Evolutionary conservation across 2,797 vertebrate genomes (phyloP).

Genomic region (Pelochelys cantorii): DNA sequence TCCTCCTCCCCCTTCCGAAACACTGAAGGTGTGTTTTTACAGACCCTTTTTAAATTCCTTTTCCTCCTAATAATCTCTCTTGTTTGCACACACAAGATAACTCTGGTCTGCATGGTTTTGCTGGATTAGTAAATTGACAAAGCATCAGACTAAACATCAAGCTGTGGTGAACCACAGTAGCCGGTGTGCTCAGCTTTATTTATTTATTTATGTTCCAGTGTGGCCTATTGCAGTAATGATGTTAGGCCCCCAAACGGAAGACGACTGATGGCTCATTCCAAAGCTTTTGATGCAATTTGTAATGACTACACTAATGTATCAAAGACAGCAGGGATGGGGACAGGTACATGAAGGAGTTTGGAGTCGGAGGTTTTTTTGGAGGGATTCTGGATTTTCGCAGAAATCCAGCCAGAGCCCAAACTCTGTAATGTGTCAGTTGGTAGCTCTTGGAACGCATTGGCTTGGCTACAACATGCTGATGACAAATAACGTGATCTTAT

Average conservation of each 20-base stretch:
- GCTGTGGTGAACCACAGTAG: conserved; percentile 47
- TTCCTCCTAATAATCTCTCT: conserved; percentile 56
- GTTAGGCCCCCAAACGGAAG: conserved; percentile 10
- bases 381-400: conserved; percentile 15
- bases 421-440: conserved; percentile 58
- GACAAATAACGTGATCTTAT: conserved; percentile 60
- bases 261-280: background rate
- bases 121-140: conserved; percentile 62
- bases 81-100: conserved; percentile 53
- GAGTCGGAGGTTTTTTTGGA: conserved; percentile 25
- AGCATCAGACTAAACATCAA: conserved; percentile 53
- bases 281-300: conserved; percentile 34
- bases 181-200: conserved; percentile 44
- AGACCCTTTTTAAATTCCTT: conserved; percentile 54
- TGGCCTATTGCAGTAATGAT: conserved; percentile 33
- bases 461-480: conserved; percentile 61
- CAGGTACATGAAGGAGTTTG: background rate
- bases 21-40: background rate
- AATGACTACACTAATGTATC: background rate
- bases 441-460: conserved; percentile 53
- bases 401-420: conserved; percentile 56
- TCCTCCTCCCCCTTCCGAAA: background rate
- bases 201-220: conserved; percentile 25
- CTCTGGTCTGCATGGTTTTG: conserved; percentile 36
- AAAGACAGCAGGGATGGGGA: background rate